Conservation (phyloP, 1,140 invertebrate genomes). For the Drosophila lini region DNA sequence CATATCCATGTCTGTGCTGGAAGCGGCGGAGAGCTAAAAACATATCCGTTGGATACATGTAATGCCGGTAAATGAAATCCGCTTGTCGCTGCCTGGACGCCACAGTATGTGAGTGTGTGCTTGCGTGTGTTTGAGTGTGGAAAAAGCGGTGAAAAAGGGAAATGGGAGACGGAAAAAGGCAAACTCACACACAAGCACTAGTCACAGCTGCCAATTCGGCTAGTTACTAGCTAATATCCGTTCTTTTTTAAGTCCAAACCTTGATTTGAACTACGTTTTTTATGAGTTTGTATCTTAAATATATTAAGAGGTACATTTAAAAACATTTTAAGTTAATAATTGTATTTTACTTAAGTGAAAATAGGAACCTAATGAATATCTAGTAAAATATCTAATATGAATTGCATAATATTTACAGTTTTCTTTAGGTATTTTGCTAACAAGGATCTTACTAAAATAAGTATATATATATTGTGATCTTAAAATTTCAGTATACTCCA, state of each 20-base stretch:
- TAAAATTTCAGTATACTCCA: neutral
- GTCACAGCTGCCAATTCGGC: neutral
- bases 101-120: constrained; percentile 7
- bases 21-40: constrained; percentile 70
- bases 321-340: neutral
- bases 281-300: neutral
- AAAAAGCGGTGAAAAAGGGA: constrained; percentile 3
- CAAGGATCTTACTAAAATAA: neutral
- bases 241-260: neutral
- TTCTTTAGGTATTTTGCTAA: neutral
- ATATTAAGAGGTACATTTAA: neutral
- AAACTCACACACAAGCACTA: neutral
- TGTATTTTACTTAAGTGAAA: neutral
- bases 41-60: constrained; percentile 82
- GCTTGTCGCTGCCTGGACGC: constrained; percentile 66
- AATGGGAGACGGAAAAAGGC: neutral
- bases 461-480: neutral
- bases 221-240: neutral
- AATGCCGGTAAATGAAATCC: constrained; percentile 82
- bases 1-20: constrained; percentile 74
- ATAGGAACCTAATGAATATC: no score
- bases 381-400: no score
- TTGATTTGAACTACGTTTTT: neutral
- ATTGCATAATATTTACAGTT: neutral
- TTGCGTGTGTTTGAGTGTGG: constrained; percentile 15